phyloP scores from a whole-genome alignment of 2,797 vertebrate genomes.

The Champsocephalus esox region DNA sequence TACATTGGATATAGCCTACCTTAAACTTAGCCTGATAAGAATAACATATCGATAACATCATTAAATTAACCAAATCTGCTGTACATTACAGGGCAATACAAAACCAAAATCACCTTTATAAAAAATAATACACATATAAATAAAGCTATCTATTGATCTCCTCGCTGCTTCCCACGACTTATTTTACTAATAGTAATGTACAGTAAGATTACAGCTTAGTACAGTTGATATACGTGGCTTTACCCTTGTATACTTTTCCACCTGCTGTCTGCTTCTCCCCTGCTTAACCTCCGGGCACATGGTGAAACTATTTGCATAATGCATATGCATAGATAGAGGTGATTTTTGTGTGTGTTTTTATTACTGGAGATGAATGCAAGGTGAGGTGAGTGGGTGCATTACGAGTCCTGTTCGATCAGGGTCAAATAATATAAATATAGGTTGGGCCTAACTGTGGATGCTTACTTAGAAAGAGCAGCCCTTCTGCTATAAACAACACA shows the following conservation, averaged over 20 bases:
- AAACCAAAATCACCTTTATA: not conserved
- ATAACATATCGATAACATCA: not conserved
- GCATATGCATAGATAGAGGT: slow-evolving; percentile 41
- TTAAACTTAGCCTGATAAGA: not conserved
- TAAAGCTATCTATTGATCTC: not conserved
- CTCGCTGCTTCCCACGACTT: slow-evolving; percentile 24
- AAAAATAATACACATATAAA: not conserved
- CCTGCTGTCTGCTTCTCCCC: slow-evolving; percentile 28
- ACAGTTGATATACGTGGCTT: slow-evolving; percentile 7
- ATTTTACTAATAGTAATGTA: slow-evolving; percentile 2
- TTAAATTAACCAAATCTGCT: not conserved
- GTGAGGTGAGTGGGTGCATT: slow-evolving; percentile 36
- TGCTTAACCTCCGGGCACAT: slow-evolving; percentile 24
- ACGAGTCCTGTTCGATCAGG: slow-evolving; percentile 36
- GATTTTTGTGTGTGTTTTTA: slow-evolving; percentile 1
- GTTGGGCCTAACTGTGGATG: not conserved
- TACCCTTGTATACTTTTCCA: slow-evolving; percentile 7
- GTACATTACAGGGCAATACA: not conserved
- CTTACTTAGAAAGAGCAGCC: not conserved
- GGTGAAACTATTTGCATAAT: slow-evolving; percentile 65
- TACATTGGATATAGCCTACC: slow-evolving; percentile 22
- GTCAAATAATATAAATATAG: slow-evolving; percentile 19
- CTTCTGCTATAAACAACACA: not conserved
- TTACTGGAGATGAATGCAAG: slow-evolving; percentile 18
- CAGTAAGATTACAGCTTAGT: not conserved